Base-by-base conservation (phyloP, 2,888 invertebrate genomes). In the Cataglyphis albicans region DNA sequence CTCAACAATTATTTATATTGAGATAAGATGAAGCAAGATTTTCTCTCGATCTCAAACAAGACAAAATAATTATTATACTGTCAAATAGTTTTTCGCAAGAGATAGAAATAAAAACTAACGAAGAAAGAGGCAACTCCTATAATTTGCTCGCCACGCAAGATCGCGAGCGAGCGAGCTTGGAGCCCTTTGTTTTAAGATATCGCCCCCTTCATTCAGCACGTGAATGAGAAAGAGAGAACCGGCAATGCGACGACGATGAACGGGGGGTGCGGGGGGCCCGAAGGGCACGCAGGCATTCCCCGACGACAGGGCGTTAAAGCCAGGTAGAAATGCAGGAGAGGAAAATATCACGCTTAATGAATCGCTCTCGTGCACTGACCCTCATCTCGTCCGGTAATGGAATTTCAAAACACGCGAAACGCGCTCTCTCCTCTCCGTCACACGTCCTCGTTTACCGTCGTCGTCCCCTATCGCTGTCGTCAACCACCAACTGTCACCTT, bases 361-460 rank as follows among this genome's bases (percentile, higher is more conserved):
- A 90, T 87, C 81, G 89, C 63, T 44, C 73, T 68, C 82, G 84
- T 88, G 81, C 86, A 85, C 91, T 91, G 89, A 89, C 90, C 48
- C 91, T 92, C 91, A 90, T 91, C 91, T 87, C 88, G 86, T 85
- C 76, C 88, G 67, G 88, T 93, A 93, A 93, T 93, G 93, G 93
- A 93, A 93, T 93, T 93, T 93, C 90, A 92, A 91, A 93, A 91
- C 91, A 90, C 84, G 84, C 38, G 72, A 29, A 75, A 63, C 67
- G 32, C 70, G 59, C 63, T 15, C 44, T 44, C 44, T n/a, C n/a
- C 61, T 61, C 83, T 15, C 70, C 21, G 32, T 75, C 63, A 21
- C 74, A n/a, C 21, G n/a, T 76, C 29, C 75, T 64, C 72, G 44
- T 35, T 38, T 38, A n/a, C 38, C n/a, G 48, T 52, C 52, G 38